Base-by-base conservation (phyloP, 2,888 invertebrate genomes). In the Caenorhabditis virilis region DNA sequence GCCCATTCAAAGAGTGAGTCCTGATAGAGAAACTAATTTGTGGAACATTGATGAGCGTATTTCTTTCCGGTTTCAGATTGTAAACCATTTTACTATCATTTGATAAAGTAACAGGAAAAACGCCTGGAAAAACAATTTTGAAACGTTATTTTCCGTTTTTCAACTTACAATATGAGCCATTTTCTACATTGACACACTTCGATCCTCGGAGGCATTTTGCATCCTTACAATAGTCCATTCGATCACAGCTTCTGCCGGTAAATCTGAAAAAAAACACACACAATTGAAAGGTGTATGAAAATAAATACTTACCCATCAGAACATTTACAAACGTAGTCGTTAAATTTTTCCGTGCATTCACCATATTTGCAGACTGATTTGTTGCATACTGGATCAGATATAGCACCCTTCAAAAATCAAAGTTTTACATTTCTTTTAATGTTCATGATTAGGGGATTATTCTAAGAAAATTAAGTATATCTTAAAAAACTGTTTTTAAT, bases 341-440 rank as follows among this genome's bases (percentile, higher is more conserved):
- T 82, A 84, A 92, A 92, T 62, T 91, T 91, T 86, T 97, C 95
- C 84, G 89, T 88, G 85, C 95, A 95, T 52, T 88, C 88, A 16
- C 95, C 95, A 78, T 92, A 90, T 78, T 89, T 89, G 86, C 91
- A 95, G 11, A 91, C 91, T 11, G 61, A 56, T 18, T 47, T 42
- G 3, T 51, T 55, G 53, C 80, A 80, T 18, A 80, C 60, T 49
- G 79, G 77, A 53, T 80, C 80, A 13, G 77, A 74, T 9, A 80
- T 63, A 2, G 74, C 71, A n/a, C 80, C 80, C 72, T 76, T 25
- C 33, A 58, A 52, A 39, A 25, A n/a, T 30, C 0, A 42, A 22
- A 18, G 22, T 5, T 20, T 7, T 9, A 33, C 33, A 20, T 35
- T 38, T 35, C 7, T n/a, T 22, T 38, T 4, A 23, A 41, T 33